Evolutionary conservation across 2,888 invertebrate genomes (phyloP), one percentile per base, ranked within the genome.

Genomic region (Drosophila affinis): DNA sequence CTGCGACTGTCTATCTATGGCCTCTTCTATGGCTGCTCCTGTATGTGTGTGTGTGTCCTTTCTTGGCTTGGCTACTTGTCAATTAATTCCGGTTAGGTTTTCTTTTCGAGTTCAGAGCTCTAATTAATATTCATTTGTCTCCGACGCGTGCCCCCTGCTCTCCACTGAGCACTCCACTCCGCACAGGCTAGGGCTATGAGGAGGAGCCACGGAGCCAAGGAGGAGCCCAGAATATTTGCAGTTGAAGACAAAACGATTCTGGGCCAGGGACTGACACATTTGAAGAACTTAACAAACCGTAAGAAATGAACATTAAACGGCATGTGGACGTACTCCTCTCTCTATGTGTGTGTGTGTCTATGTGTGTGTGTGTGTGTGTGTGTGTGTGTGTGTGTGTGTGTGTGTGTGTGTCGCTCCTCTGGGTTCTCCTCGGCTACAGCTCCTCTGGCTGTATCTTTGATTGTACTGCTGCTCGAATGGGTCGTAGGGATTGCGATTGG

Each of bases 271-370:
- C 73, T 73, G 76, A 73, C 76, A 77, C 77, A 82, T 82, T 67
- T 79, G 79, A 80, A 78, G 80, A 74, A 81, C 67, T 83, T 79
- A 83, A 86, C 83, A 83, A 86, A 83, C 86, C 86, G 82, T 86
- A 79, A 82, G 81, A 77, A 81, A 79, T 79, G 76, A 76, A 81
- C 83, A 83, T 77, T 81, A 79, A 86, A 79, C 83, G 75, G 81
- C 73, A 79, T 81, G 79, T 70, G 70, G 71, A 68, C 27, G 69
- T 44, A 39, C 39, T 39, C 34, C 32, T 32, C 32, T 45, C 3
- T 32, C 78, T 75, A 3, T 24, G 24, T 24, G 24, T 24, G 24
- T 24, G 24, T 24, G 2, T 24, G 24, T 24, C 3, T 24, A 3
- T 24, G 24, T 24, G 24, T 24, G 34, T 34, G 12, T 55, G 55